Evolutionary conservation across 37 sponge, comb jelly and placozoan species (phyloP), one percentile per base, ranked within the genome.

Genomic region (Trichoplax adhaerens): DNA sequence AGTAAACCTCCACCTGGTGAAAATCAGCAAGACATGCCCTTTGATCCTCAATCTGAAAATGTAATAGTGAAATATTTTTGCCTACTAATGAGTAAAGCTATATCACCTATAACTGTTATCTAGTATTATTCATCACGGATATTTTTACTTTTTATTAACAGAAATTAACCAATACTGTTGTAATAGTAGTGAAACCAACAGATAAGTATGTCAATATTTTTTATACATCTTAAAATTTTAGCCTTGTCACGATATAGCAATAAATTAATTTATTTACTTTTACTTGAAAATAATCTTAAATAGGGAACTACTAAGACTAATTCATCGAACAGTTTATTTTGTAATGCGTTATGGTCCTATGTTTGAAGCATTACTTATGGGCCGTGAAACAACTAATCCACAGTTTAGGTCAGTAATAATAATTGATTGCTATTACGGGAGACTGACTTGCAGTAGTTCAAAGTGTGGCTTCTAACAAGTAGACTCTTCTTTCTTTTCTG

Each of bases 361-460:
- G 87, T 91, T 97, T 79, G 99, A 97, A 72, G 99, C 99, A 29
- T 86, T 97, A 83, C 86, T 97, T 51, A 97, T 97, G 99, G 85
- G 88, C 74, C 84, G 68, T 64, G 99, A 97, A 64, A 74, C 91
- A 0, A 83, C 77, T 59, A 97, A 97, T 69, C 82, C 87, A 1
- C 72, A 73, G 60, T 92, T 82, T 61, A 79, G 86, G 94, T 92
- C 56, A 57, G 74, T 3, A 8, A 52, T 4, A 70, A 48, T 70
- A 70, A 5, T 10, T 52, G 48, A 58, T 8, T 12, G 7, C 72
- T 70, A 5, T 10, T 58, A 55, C 12, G 48, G 10, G 72, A 55
- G 6, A 60, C n/a, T 55, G 62, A 60, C 12, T 66, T 6, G 68
- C n/a, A 7, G 8, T 66, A 10, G 7, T 6, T 10, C 8, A 66